phyloP scores from a whole-genome alignment of 2,797 vertebrate genomes.

The Anniella stebbinsi region DNA sequence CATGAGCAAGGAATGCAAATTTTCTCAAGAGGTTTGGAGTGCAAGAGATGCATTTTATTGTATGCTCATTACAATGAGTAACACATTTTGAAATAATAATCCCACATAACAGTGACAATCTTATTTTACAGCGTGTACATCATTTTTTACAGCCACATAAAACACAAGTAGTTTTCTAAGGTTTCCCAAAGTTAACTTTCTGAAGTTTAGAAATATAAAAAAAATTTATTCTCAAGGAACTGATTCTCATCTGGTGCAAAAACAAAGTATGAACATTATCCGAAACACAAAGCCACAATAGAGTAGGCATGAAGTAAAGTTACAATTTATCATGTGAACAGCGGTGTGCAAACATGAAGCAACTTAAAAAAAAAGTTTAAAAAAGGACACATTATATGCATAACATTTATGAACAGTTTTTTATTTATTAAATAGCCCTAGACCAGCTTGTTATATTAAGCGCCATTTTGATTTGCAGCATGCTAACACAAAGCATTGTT shows the following conservation, averaged over 20 bases:
- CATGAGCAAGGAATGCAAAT: constrained; percentile 25
- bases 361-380: constrained; percentile 76
- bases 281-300: constrained; percentile 84
- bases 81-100: constrained; percentile 87
- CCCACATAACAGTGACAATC: constrained; percentile 85
- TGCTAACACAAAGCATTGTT: constrained; percentile 84
- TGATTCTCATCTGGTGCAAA: constrained; percentile 86
- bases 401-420: constrained; percentile 82
- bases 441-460: constrained; percentile 83
- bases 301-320: constrained; percentile 79
- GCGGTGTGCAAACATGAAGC: constrained; percentile 83
- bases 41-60: constrained; percentile 88
- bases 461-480: constrained; percentile 83
- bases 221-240: constrained; percentile 83
- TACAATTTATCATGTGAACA: constrained; percentile 81
- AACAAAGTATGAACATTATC: constrained; percentile 81
- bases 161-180: constrained; percentile 80
- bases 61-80: constrained; percentile 84
- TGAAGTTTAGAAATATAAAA: constrained; percentile 84
- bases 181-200: constrained; percentile 82
- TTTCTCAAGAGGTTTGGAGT: constrained; percentile 75
- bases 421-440: constrained; percentile 81
- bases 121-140: constrained; percentile 88
- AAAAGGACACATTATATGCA: constrained; percentile 82
- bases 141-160: constrained; percentile 87